Evolutionary conservation across 1,140 invertebrate species (phyloP).

Genomic region (Platyura marginata): DNA sequence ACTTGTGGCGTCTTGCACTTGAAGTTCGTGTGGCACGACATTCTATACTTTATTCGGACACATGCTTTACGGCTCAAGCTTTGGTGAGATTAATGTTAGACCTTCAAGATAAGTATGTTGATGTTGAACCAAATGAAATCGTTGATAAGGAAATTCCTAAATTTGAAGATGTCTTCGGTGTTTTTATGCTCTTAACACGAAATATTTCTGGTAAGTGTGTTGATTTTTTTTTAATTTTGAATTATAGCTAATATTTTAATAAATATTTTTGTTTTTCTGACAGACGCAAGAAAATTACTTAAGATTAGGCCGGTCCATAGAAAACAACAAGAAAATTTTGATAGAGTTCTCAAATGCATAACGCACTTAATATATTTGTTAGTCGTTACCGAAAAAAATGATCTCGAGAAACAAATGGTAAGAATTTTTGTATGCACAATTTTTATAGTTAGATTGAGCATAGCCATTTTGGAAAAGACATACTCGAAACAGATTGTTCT

Average conservation of each 20-base stretch:
- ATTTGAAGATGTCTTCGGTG: slow-evolving; percentile 50
- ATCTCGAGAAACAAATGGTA: slow-evolving; percentile 15
- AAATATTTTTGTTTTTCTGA: no score
- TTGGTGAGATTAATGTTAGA: slow-evolving; percentile 60
- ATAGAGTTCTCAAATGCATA: slow-evolving; percentile 57
- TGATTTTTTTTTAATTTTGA: slow-evolving; percentile 1
- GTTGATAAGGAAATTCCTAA: slow-evolving; percentile 33
- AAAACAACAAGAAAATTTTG: slow-evolving; percentile 64
- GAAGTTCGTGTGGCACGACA: slow-evolving; percentile 61
- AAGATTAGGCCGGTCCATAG: slow-evolving; percentile 49
- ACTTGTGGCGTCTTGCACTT: slow-evolving; percentile 64
- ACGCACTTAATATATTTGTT: slow-evolving; percentile 66
- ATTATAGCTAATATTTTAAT: no score
- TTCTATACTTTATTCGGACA: slow-evolving; percentile 49
- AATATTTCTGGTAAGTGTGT: slow-evolving; percentile 26
- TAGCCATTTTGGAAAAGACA: no score
- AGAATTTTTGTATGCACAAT: slow-evolving; percentile 1
- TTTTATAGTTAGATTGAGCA: neutral
- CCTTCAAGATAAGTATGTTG: slow-evolving; percentile 41
- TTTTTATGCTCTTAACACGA: slow-evolving; percentile 43
- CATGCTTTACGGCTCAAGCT: slow-evolving; percentile 65
- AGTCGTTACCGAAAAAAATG: slow-evolving; percentile 35
- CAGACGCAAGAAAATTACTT: slow-evolving; percentile 38
- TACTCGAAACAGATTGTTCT: no score
- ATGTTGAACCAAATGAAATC: slow-evolving; percentile 23